phyloP scores from a whole-genome alignment of 2,888 invertebrate genomes.

The Pyrochroa serraticornis region DNA sequence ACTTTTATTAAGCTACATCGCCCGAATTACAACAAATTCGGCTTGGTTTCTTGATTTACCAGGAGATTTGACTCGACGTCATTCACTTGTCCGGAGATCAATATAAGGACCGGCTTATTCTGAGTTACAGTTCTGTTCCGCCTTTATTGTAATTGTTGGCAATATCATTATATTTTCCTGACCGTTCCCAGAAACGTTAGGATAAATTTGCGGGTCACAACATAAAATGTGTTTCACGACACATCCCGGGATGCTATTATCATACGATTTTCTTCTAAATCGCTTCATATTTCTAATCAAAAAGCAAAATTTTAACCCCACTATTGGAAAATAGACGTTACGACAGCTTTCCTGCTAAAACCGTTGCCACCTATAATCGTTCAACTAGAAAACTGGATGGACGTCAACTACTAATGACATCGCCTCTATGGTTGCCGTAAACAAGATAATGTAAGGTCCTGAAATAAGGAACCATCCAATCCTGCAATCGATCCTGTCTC shows the following conservation, averaged over 20 bases:
- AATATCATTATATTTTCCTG: conserved; percentile 21
- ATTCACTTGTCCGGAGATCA: conserved; percentile 32
- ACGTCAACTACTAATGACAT: conserved; percentile 15
- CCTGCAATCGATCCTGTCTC: neutral
- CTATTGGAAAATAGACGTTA: neutral
- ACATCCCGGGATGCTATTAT: neutral
- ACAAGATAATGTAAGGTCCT: conserved; percentile 13
- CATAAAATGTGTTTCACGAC: conserved; percentile 1
- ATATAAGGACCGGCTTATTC: conserved; percentile 33
- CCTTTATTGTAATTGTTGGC: conserved; percentile 26
- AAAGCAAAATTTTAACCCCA: no score
- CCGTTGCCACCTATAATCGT: conserved; percentile 15
- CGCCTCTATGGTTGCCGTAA: conserved; percentile 9
- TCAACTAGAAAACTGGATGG: conserved; percentile 15
- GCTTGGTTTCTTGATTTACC: conserved; percentile 3
- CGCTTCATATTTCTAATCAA: neutral
- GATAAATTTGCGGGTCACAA: conserved; percentile 1
- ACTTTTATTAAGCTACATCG: neutral
- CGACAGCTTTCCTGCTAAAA: conserved; percentile 9
- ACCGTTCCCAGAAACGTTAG: neutral
- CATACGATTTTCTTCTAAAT: conserved; percentile 3
- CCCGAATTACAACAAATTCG: conserved; percentile 2
- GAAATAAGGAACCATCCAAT: conserved; percentile 2
- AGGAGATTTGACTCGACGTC: conserved; percentile 23
- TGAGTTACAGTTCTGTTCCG: conserved; percentile 21